Base-by-base conservation (phyloP, 2,113 vertebrate species). In the Megaceryle maxima region DNA sequence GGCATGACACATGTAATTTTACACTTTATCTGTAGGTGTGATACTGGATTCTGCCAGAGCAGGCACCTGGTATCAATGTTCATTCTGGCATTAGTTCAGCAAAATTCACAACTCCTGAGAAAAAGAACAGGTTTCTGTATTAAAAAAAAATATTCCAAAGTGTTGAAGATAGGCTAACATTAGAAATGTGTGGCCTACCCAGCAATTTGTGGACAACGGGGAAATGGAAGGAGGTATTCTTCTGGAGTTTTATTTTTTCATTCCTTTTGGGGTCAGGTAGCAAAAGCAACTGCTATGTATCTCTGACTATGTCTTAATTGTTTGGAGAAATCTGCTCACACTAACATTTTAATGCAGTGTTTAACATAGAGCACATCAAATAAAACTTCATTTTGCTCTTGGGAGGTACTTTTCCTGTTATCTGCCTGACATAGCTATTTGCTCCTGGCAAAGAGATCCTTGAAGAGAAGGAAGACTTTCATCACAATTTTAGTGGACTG, bases 21-120 rank as follows among this genome's bases (percentile, higher is more conserved):
- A 97, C 77, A 97, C 96, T 96, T 96, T 97, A 96, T 96, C 97
- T 97, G 93, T 97, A 97, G 96, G 97, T 97, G 97, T 97, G 96
- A 97, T 93, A 83, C 80, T 96, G 63, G 89, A 97, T 97, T 98
- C 96, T 98, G 91, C 96, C 97, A 95, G 82, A 94, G 88, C 81
- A 96, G 84, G 87, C 98, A 98, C 96, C 97, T 98, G 98, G 97
- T 97, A 97, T 98, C 96, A 94, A 94, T 98, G 96, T 84, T 97
- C 95, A 67, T 80, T 94, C 94, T 97, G 97, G 97, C 97, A 84
- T 68, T 31, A 39, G 74, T 97, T 98, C 97, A 98, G 88, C 90
- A 97, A 93, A 95, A 82, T 68, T 96, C 94, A 91, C 11, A 10
- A 77, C 48, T 94, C 92, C 87, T 90, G 79, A 94, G 93, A 88